Conservation (phyloP, 1,140 invertebrate species). For the Zaprionus vittiger region DNA sequence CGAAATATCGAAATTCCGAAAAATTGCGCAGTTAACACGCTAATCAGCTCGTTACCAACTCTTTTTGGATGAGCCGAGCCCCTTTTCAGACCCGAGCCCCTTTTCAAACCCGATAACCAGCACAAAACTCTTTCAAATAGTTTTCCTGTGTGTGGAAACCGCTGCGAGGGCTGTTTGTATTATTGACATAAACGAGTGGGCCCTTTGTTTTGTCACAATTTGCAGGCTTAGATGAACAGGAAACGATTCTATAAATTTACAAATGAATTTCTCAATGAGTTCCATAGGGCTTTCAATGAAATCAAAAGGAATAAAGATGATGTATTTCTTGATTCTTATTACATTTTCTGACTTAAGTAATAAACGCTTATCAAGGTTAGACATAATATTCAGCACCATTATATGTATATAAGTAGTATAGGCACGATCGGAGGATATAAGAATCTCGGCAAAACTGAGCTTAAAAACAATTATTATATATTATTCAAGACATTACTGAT, state of each 20-base stretch:
- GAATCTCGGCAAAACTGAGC: too few species aligned
- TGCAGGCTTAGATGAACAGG: not conserved
- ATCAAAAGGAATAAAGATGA: too few species aligned
- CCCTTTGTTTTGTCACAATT: not conserved
- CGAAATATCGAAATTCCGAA: constrained; percentile 33
- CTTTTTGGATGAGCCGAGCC: constrained; percentile 23
- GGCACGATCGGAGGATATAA: too few species aligned
- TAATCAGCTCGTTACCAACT: constrained; percentile 61
- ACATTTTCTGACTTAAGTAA: too few species aligned
- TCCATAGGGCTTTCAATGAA: too few species aligned
- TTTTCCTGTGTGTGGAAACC: constrained; percentile 2
- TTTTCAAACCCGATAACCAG: constrained; percentile 13
- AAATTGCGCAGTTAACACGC: constrained; percentile 50
- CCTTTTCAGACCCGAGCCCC: constrained; percentile 29
- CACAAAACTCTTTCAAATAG: constrained; percentile 22
- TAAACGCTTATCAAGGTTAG: too few species aligned
- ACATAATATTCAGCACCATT: too few species aligned
- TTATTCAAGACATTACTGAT: too few species aligned
- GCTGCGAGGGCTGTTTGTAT: constrained; percentile 6
- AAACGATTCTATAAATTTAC: not conserved
- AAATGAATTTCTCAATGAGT: too few species aligned
- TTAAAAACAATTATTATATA: too few species aligned
- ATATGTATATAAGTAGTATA: too few species aligned
- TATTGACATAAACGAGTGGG: not conserved
- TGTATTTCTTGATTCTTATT: too few species aligned